Conservation (phyloP, 2,113 vertebrate genomes). For the Cricetomys ansorgei region DNA sequence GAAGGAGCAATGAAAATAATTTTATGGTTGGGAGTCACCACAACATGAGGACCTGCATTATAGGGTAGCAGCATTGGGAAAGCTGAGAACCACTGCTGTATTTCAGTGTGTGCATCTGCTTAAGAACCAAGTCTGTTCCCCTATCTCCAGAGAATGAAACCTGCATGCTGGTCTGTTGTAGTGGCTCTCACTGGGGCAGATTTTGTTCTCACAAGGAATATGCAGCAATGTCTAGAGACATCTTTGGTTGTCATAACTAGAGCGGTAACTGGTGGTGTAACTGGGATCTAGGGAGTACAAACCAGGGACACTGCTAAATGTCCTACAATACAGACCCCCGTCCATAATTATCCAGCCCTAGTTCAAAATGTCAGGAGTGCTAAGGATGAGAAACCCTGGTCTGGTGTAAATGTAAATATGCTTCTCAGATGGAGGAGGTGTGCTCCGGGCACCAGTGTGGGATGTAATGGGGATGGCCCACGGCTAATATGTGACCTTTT, state of each 20-base stretch:
- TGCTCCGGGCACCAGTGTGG: not conserved
- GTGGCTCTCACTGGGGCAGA: not conserved
- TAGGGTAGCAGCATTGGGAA: too few relatives aligned
- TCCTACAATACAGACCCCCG: not conserved
- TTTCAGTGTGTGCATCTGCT: too few relatives aligned
- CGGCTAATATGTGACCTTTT: not conserved
- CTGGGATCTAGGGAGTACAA: not conserved
- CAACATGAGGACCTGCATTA: too few relatives aligned
- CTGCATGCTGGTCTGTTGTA: not conserved
- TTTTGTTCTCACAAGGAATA: not conserved
- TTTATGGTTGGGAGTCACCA: too few relatives aligned
- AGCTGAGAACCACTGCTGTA: too few relatives aligned
- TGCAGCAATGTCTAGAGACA: not conserved
- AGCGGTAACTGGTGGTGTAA: not conserved
- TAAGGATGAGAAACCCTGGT: not conserved
- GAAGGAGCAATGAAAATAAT: too few relatives aligned
- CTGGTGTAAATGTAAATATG: rapidly evolving
- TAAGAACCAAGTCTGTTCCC: not conserved
- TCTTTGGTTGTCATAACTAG: not conserved
- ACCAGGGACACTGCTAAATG: not conserved
- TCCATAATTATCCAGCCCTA: not conserved
- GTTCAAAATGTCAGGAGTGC: not conserved
- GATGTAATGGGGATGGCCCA: not conserved
- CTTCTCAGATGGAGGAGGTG: not conserved
- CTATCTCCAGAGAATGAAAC: not conserved